Base-by-base conservation (phyloP, 1,140 invertebrate genomes). In the Drosophila nasuta region DNA sequence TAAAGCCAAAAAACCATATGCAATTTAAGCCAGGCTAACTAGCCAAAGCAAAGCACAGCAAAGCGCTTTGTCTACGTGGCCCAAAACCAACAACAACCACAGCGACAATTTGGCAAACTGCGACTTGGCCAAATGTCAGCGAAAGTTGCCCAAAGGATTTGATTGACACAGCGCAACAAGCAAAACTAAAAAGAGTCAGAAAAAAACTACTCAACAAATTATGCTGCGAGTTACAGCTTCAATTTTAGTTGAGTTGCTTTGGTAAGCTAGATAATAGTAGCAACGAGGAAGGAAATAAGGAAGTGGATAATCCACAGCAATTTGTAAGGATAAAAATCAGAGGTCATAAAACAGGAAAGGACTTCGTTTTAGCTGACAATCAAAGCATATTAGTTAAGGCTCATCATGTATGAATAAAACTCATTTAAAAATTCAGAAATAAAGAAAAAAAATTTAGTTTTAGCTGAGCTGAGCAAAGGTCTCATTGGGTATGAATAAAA, bases 21-120 rank as follows among this genome's bases (percentile, higher is more conserved):
- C 43, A 62, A 48, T 62, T 48, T 33, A 63, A 63, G 68, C 58
- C 67, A n/a, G 58, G 57, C 41, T 35, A 46, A 63, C 69, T 70
- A 75, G 20, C 20, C 20, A 25, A 25, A 25, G 3, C 20, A 25
- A 20, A 3, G 20, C 8, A 33, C 1, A 25, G 30, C 11, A 64
- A 60, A 70, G 70, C 59, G 49, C 59, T 73, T 83, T 83, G 73
- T 68, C 63, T 74, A 66, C 66, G 10, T 69, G 72, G 66, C 45
- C 30, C 60, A 56, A 51, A 71, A 52, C 28, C 43, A 62, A 62
- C 43, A 25, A 25, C 20, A 25, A 25, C 20, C 0, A 25, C 20
- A 51, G 68, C 52, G 43, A 71, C 67, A 64, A 62, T 70, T 70
- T 63, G 59, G 60, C 20, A 52, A 25, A 43, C 35, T 30, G 13